A percentile compares a stretch with the other conserved stretches of the same genome.
Conservation (phyloP, 2,888 invertebrate genomes). For the Dryadula phaetusa region DNA sequence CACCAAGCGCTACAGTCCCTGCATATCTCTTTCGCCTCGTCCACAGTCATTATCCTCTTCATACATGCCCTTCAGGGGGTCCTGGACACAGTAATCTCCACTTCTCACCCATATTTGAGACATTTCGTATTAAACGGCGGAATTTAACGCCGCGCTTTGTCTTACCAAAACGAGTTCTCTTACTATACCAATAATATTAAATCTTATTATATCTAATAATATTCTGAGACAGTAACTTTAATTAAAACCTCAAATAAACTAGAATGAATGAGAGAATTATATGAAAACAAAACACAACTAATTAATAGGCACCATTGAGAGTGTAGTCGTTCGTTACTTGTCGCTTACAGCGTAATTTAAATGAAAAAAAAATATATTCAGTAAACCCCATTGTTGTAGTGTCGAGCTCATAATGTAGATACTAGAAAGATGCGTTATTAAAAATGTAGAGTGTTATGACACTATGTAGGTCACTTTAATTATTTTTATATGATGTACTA, state of each 20-base stretch:
- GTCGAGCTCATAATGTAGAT: not conserved
- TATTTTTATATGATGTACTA: too few species aligned
- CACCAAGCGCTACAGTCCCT: too few species aligned
- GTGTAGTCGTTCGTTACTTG: slow-evolving; percentile 17
- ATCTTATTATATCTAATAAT: too few species aligned
- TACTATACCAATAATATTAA: too few species aligned
- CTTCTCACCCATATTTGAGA: not conserved
- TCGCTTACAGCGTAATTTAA: slow-evolving; percentile 29
- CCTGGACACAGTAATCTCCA: not conserved
- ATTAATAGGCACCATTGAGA: slow-evolving; percentile 16
- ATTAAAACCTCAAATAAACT: slow-evolving; percentile 2
- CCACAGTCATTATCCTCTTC: too few species aligned
- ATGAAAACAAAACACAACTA: slow-evolving; percentile 16
- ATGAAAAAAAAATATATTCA: not conserved
- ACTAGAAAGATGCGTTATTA: slow-evolving; percentile 1
- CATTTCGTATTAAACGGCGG: not conserved
- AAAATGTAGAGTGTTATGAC: slow-evolving; percentile 1
- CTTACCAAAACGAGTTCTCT: too few species aligned
- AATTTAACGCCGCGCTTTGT: too few species aligned
- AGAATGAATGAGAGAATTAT: slow-evolving; percentile 1
- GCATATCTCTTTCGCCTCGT: too few species aligned
- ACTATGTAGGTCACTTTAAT: not conserved
- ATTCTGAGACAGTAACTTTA: not conserved
- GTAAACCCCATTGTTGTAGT: not conserved
- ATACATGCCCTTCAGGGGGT: too few species aligned